These are phyloP conservation scores for Brachyptera putata DNA, from an alignment of 2,888 invertebrate genomes.

Conservation along the genomic window DNA sequence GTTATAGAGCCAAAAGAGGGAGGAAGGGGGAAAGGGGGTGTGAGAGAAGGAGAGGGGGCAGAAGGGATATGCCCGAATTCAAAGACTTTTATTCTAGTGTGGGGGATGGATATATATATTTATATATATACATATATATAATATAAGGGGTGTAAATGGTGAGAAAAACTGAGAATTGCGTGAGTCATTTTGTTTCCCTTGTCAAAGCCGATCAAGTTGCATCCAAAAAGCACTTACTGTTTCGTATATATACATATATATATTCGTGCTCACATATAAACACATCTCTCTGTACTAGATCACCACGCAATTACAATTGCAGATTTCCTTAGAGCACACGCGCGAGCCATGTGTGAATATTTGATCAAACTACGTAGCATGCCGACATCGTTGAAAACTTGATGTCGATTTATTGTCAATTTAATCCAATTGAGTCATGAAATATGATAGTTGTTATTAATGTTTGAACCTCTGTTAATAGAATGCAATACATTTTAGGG, in stretches of 20 bases:
- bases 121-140: neutral
- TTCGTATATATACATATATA: too few species aligned
- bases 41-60: neutral
- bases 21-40: neutral
- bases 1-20: too few species aligned
- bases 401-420: conserved; percentile 13
- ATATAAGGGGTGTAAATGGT: conserved; percentile 19
- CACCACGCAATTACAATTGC: conserved; percentile 13
- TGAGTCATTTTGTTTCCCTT: conserved; percentile 13
- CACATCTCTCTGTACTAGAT: too few species aligned
- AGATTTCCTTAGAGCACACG: neutral
- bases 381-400: conserved; percentile 16
- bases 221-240: conserved; percentile 4
- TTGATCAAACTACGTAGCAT: conserved; percentile 16
- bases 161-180: conserved; percentile 12
- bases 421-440: conserved; percentile 17
- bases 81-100: conserved; percentile 13
- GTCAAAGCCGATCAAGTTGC: conserved; percentile 3
- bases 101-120: conserved; percentile 6
- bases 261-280: too few species aligned
- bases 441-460: conserved; percentile 21
- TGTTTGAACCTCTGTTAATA: too few species aligned
- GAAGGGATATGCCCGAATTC: neutral
- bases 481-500: too few species aligned
- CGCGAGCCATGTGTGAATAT: conserved; percentile 1